Conservation (phyloP, 2,888 invertebrate species). For the Pandemis corylana region DNA sequence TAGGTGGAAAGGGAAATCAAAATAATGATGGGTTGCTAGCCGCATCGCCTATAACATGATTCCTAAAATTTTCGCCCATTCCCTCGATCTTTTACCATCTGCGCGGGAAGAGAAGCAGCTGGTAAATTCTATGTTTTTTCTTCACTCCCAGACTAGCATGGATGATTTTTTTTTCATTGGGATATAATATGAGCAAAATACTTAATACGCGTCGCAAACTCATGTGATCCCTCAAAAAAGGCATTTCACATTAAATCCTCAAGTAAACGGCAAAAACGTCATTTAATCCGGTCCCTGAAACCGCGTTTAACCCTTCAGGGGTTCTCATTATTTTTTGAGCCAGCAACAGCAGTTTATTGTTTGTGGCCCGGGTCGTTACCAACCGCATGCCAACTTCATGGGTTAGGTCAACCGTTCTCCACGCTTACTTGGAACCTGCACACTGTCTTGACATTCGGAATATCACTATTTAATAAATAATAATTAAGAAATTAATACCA, state of each 20-base stretch:
- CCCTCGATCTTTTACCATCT: too few relatives aligned
- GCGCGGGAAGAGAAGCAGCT: too few relatives aligned
- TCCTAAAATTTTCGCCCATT: too few relatives aligned
- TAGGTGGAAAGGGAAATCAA: too few relatives aligned
- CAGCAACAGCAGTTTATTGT: slow-evolving; percentile 30
- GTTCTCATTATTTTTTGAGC: slow-evolving; percentile 36
- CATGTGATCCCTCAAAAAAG: slow-evolving; percentile 6
- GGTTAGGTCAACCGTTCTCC: neutral
- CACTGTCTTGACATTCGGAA: too few relatives aligned
- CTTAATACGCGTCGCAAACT: neutral
- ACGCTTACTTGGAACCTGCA: too few relatives aligned
- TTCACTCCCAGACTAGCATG: too few relatives aligned
- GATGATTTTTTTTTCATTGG: neutral
- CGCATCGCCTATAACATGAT: too few relatives aligned
- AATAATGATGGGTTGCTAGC: too few relatives aligned
- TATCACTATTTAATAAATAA: too few relatives aligned
- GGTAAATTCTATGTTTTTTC: too few relatives aligned
- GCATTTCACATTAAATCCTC: slow-evolving; percentile 29
- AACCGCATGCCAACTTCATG: neutral
- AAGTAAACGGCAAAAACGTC: slow-evolving; percentile 27
- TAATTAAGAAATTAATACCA: too few relatives aligned
- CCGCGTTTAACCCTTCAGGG: slow-evolving; percentile 23
- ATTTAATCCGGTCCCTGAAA: slow-evolving; percentile 26
- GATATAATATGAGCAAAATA: neutral
- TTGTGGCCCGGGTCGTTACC: slow-evolving; percentile 11